Percentiles rank a stretch among this genome's conserved stretches.
These are phyloP conservation scores for Otocyon megalotis DNA, from an alignment of 2,113 vertebrate genomes.

Conservation along the genomic window DNA sequence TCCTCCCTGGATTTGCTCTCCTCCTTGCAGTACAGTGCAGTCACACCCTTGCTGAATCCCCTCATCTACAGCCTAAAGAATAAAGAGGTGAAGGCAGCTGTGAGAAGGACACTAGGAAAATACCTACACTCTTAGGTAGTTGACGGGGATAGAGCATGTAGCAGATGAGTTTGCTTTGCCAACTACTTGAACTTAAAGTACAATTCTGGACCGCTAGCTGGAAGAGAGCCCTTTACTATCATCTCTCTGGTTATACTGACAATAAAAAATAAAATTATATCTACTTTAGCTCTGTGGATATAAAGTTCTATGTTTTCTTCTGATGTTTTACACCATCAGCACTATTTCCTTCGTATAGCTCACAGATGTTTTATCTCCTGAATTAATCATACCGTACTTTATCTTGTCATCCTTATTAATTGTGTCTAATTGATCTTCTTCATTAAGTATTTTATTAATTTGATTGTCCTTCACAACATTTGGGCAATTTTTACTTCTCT, in stretches of 20 bases:
- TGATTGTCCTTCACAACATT: not conserved
- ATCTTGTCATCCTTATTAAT: not conserved
- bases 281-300: not conserved
- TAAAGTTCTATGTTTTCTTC: not conserved
- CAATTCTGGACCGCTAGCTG: not conserved
- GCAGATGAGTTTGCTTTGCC: not conserved
- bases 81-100: slow-evolving; percentile 57
- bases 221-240: not conserved
- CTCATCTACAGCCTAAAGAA: slow-evolving; percentile 77
- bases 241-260: not conserved
- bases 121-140: not conserved
- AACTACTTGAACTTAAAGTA: not conserved
- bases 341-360: not conserved
- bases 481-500: not conserved
- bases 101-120: slow-evolving; percentile 4
- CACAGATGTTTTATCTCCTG: not conserved
- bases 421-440: not conserved
- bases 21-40: slow-evolving; percentile 52
- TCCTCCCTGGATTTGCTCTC: slow-evolving; percentile 64
- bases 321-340: not conserved
- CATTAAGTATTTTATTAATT: not conserved
- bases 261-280: not conserved
- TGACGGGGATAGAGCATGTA: not conserved
- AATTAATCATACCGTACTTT: not conserved
- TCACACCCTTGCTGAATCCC: slow-evolving; percentile 73